phyloP scores from a whole-genome alignment of 2,888 invertebrate species.

The Druceiella hillmani region DNA sequence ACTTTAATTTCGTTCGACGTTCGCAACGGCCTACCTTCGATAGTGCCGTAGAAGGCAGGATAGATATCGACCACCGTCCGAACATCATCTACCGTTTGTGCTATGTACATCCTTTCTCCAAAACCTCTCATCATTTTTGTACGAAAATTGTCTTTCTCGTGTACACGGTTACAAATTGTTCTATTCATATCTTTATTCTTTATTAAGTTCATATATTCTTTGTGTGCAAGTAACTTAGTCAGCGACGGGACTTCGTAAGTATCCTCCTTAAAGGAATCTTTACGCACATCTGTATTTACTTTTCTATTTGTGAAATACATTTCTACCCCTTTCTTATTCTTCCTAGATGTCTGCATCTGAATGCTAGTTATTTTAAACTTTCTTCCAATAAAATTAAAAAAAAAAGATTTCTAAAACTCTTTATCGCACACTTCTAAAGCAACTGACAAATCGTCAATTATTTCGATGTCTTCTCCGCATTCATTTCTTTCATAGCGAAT shows the following conservation, averaged over 20 bases:
- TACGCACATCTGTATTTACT: no score
- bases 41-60: conserved; percentile 57
- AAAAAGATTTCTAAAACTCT: no score
- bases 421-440: no score
- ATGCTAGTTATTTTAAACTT: no score
- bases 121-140: conserved; percentile 48
- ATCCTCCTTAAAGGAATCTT: no score
- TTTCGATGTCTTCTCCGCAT: no score
- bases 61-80: conserved; percentile 60
- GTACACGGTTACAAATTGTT: conserved; percentile 34
- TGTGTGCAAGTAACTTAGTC: conserved; percentile 43
- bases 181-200: conserved; percentile 33
- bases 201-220: conserved; percentile 42
- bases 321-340: conserved; percentile 31
- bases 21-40: conserved; percentile 55
- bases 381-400: no score
- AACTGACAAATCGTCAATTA: no score
- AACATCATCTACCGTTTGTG: conserved; percentile 50
- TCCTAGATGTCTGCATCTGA: no score
- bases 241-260: conserved; percentile 39
- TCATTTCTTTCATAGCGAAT: no score
- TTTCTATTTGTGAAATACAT: conserved; percentile 30
- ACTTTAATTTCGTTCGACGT: conserved; percentile 53
- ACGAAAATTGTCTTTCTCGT: conserved; percentile 39
- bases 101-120: conserved; percentile 51